Base-by-base conservation (phyloP, 2,113 vertebrate species). In the Notothenia rossii region DNA sequence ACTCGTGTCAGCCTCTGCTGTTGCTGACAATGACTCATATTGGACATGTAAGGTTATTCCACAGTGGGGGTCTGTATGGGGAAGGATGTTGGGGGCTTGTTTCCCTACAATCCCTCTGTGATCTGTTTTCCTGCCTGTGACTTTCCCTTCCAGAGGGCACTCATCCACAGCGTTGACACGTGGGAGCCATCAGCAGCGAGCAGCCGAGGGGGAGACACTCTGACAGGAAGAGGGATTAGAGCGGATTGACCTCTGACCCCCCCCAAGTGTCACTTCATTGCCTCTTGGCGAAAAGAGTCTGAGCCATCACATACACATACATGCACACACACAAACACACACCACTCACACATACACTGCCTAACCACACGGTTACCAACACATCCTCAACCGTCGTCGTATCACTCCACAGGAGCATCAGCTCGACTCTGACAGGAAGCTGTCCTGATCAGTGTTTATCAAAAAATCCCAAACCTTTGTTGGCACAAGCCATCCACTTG, bases 401-500 rank as follows among this genome's bases (percentile, higher is more conserved):
- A 61, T 66, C 22, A 62, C 55, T 62, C 48, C 2, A 43, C 50
- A 8, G 36, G 7, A 40, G 7, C 36, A 40, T 40, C 36, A 40
- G 36, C 36, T 40, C 15, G 4, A 58, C 74, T 62, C 54, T 64
- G 43, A 84, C 55, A 79, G 22, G 2, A 20, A 54, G 46, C 68
- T 72, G 73, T 78, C 70, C 25, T 58, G 40, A 55, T n/a, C 60
- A 76, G 62, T 70, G 63, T 82, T 89, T 67, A 77, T 87, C 77
- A 79, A 76, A 81, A 75, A 53, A 63, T 84, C 85, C 79, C 96
- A 40, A 90, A 99, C 98, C 98, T 98, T 99, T 99, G 94, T 99
- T 99, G 75, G 98, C 97, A 88, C 98, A 99, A 12, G 98, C 98
- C 98, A 99, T 99, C 98, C 98, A 99, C 93, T 99, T 99, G 69